These are phyloP conservation scores for Paguma larvata DNA, from an alignment of 2,797 vertebrate species.

Conservation along the genomic window DNA sequence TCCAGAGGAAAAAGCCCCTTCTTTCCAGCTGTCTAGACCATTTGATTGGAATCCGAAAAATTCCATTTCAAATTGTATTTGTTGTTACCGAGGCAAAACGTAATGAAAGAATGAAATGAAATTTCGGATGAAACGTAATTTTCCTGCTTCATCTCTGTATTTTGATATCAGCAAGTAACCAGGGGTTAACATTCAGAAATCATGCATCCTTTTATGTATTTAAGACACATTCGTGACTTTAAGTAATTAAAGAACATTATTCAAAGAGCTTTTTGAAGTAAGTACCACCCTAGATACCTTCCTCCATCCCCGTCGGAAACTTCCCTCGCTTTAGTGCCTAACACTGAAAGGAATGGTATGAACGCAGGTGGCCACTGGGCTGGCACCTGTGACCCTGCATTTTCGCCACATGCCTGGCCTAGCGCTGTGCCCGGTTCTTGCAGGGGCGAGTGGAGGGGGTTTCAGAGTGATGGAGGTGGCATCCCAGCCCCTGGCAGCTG, in stretches of 20 bases:
- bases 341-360: not conserved
- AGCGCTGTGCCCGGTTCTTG: not conserved
- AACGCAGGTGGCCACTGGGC: not conserved
- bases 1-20: not conserved
- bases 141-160: not conserved
- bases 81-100: constrained; percentile 43
- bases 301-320: not conserved
- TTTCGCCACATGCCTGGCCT: not conserved
- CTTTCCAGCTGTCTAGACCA: constrained; percentile 54
- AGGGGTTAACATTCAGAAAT: constrained; percentile 40
- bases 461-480: not conserved
- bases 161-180: constrained; percentile 49
- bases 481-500: not conserved
- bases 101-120: constrained; percentile 57
- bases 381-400: not conserved
- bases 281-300: not conserved
- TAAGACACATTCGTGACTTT: constrained; percentile 48
- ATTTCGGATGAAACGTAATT: constrained; percentile 58
- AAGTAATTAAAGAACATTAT: constrained; percentile 38
- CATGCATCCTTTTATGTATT: constrained; percentile 42
- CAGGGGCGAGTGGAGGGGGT: not conserved
- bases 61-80: constrained; percentile 57
- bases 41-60: constrained; percentile 63
- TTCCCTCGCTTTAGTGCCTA: not conserved
- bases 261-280: constrained; percentile 44